Conservation (phyloP, 2,113 vertebrate species). For the Pungitius pungitius region DNA sequence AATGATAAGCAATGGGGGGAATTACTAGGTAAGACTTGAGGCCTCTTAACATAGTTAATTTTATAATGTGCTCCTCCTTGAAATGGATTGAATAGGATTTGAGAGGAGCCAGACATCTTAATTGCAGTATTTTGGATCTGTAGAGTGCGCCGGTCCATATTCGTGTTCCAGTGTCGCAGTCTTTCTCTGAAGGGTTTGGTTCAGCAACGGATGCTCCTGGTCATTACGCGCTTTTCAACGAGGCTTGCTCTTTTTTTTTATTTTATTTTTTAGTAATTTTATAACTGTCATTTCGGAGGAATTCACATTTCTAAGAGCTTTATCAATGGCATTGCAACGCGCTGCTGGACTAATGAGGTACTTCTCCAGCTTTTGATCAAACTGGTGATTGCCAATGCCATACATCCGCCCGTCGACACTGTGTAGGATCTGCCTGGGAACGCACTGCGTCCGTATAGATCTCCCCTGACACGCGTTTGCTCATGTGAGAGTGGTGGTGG, state of each 20-base stretch:
- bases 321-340: constrained; percentile 50
- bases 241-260: constrained; percentile 19
- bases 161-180: constrained; percentile 9
- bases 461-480: constrained; percentile 56
- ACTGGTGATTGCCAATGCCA: constrained; percentile 63
- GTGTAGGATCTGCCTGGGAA: constrained; percentile 67
- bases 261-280: constrained; percentile 32
- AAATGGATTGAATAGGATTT: constrained; percentile 54
- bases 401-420: constrained; percentile 69
- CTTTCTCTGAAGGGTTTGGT: constrained; percentile 15
- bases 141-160: constrained; percentile 38
- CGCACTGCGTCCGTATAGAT: constrained; percentile 48
- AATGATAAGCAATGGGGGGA: constrained; percentile 55
- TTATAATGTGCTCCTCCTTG: constrained; percentile 59
- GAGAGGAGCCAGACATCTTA: constrained; percentile 33
- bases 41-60: constrained; percentile 67
- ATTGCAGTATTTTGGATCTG: constrained; percentile 50
- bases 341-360: constrained; percentile 56
- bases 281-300: constrained; percentile 24
- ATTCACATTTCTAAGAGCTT: constrained; percentile 49
- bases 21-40: constrained; percentile 61
- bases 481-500: constrained; percentile 34
- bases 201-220: constrained; percentile 12
- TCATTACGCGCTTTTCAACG: constrained; percentile 53
- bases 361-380: constrained; percentile 59